phyloP scores from a whole-genome alignment of 1,140 invertebrate genomes.

The Palaemon carinicauda region DNA sequence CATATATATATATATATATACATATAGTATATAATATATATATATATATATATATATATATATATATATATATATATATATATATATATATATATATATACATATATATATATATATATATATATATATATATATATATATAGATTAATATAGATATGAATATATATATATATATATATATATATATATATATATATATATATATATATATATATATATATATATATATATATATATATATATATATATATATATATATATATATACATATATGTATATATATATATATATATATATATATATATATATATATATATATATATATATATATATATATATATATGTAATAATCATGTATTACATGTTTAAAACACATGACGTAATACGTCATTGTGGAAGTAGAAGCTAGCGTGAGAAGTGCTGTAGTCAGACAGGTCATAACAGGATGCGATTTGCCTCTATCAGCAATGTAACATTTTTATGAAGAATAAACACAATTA shows the following conservation, averaged over 20 bases:
- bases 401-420: too few relatives aligned
- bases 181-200: slow-evolving; percentile 18
- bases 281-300: slow-evolving; percentile 9
- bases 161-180: slow-evolving; percentile 33
- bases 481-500: too few relatives aligned
- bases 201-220: slow-evolving; percentile 16
- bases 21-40: not conserved
- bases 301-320: too few relatives aligned
- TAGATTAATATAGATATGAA: too few relatives aligned
- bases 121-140: slow-evolving; percentile 34
- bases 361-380: too few relatives aligned
- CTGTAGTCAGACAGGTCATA: too few relatives aligned
- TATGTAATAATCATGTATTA: too few relatives aligned
- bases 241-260: slow-evolving; percentile 17
- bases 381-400: too few relatives aligned
- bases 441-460: too few relatives aligned
- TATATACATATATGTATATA: slow-evolving; percentile 10
- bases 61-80: slow-evolving; percentile 7
- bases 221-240: slow-evolving; percentile 21
- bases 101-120: slow-evolving; percentile 37
- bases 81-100: slow-evolving; percentile 20
- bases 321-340: too few relatives aligned
- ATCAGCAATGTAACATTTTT: too few relatives aligned
- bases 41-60: not conserved
- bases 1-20: slow-evolving; percentile 4